Evolutionary conservation across 2,888 invertebrate genomes (phyloP).

Genomic region (Sesia apiformis): DNA sequence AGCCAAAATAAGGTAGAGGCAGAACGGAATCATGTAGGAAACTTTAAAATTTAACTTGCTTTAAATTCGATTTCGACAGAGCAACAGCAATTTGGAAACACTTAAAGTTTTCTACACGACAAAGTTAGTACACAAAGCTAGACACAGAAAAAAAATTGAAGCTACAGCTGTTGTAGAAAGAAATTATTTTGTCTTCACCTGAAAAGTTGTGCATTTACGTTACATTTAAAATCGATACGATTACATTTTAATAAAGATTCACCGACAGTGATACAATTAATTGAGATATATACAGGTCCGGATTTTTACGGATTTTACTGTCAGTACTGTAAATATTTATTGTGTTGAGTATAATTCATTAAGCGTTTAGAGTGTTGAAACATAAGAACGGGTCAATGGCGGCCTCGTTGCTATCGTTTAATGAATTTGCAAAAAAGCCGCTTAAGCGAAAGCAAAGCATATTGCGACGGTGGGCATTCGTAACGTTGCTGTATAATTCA

Average conservation of each 20-base stretch:
- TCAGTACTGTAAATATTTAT: slow-evolving; percentile 3
- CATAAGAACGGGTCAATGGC: not conserved
- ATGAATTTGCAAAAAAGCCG: slow-evolving; percentile 47
- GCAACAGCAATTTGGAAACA: too few species aligned
- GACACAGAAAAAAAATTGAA: slow-evolving; percentile 49
- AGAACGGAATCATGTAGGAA: slow-evolving; percentile 55
- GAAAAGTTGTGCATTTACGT: slow-evolving; percentile 38
- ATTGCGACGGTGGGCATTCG: not conserved
- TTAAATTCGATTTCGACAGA: too few species aligned
- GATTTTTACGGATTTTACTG: slow-evolving; percentile 43
- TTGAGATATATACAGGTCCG: slow-evolving; percentile 21
- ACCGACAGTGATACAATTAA: too few species aligned
- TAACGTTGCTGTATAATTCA: not conserved
- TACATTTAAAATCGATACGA: not conserved
- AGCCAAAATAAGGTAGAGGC: slow-evolving; percentile 39
- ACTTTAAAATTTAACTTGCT: slow-evolving; percentile 19
- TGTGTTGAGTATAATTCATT: slow-evolving; percentile 2
- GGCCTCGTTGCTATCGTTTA: not conserved
- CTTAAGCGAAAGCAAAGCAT: slow-evolving; percentile 60
- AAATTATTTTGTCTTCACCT: slow-evolving; percentile 43
- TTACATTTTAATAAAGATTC: too few species aligned
- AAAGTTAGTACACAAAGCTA: slow-evolving; percentile 60
- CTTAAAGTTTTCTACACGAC: slow-evolving; percentile 48
- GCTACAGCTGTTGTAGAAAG: slow-evolving; percentile 31
- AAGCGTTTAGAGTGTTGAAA: slow-evolving; percentile 6